Evolutionary conservation across 2,797 vertebrate species (phyloP).

Genomic region (Falco cherrug): DNA sequence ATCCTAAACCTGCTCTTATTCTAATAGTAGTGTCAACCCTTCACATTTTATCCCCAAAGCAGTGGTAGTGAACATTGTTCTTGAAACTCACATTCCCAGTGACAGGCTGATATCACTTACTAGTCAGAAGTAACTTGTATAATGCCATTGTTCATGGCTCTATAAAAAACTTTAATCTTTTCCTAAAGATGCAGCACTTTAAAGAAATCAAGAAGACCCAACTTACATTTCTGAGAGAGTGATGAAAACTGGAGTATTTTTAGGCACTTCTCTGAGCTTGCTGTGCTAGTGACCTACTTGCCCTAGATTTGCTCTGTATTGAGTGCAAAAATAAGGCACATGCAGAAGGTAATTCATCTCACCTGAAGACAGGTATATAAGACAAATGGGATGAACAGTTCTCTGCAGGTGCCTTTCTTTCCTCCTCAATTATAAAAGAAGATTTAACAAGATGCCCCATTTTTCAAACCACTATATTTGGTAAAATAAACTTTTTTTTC

Average conservation of each 20-base stretch:
- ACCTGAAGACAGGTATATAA: background rate
- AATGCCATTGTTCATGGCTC: background rate
- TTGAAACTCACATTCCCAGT: background rate
- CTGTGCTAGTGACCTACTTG: background rate
- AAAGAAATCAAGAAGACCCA: background rate
- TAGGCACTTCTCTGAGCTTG: background rate
- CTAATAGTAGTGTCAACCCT: background rate
- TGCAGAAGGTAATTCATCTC: background rate
- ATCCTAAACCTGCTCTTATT: background rate
- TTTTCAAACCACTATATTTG: background rate
- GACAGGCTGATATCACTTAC: background rate
- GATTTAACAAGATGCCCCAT: background rate
- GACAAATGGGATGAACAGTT: background rate
- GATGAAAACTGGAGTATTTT: background rate
- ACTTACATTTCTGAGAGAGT: background rate
- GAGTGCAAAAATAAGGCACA: background rate
- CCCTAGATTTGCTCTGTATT: background rate
- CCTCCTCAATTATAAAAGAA: background rate
- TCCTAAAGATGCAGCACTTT: background rate
- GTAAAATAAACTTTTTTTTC: background rate
- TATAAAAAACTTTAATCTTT: background rate
- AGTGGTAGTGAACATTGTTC: background rate
- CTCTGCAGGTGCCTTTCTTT: background rate
- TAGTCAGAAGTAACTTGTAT: background rate
- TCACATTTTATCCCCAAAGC: background rate